Conservation (phyloP, 2,797 vertebrate species). For the Luscinia megarhynchos region DNA sequence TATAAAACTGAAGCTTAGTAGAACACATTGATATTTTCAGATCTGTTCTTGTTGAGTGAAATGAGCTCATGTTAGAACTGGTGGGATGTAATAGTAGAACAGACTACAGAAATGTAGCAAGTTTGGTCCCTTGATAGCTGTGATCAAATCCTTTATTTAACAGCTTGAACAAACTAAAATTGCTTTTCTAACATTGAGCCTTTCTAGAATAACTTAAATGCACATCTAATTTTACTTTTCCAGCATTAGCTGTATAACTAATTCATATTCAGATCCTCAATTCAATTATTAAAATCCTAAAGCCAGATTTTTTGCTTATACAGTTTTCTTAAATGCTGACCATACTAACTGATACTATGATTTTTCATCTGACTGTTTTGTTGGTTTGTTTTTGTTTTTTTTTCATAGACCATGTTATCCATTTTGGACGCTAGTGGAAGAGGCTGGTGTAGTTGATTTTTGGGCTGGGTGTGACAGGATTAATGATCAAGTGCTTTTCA, state of each 20-base stretch:
- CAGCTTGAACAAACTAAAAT: conserved; percentile 60
- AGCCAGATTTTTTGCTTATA: conserved; percentile 20
- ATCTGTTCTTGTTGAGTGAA: conserved; percentile 19
- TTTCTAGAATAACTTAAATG: conserved; percentile 40
- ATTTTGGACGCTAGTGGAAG: background rate
- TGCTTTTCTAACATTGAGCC: conserved; percentile 59
- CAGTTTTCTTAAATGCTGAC: conserved; percentile 56
- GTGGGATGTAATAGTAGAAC: background rate
- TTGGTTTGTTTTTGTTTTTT: background rate
- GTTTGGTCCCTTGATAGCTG: conserved; percentile 1
- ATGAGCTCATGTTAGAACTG: background rate
- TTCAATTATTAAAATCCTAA: background rate
- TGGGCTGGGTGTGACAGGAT: conserved; percentile 54
- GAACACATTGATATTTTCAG: conserved; percentile 24
- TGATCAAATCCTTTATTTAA: conserved; percentile 9
- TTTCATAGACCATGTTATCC: conserved; percentile 21
- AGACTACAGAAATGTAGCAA: background rate
- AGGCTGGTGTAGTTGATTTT: conserved; percentile 49
- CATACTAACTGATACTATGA: background rate
- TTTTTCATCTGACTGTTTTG: background rate
- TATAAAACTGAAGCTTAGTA: conserved; percentile 53
- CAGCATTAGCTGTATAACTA: background rate
- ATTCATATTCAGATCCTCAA: background rate
- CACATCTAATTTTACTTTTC: background rate
- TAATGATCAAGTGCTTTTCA: conserved; percentile 68